Percentiles rank a stretch among this genome's conserved stretches.
phyloP scores from a whole-genome alignment of 2,888 invertebrate genomes.

The Hydroisotoma schaefferi region DNA sequence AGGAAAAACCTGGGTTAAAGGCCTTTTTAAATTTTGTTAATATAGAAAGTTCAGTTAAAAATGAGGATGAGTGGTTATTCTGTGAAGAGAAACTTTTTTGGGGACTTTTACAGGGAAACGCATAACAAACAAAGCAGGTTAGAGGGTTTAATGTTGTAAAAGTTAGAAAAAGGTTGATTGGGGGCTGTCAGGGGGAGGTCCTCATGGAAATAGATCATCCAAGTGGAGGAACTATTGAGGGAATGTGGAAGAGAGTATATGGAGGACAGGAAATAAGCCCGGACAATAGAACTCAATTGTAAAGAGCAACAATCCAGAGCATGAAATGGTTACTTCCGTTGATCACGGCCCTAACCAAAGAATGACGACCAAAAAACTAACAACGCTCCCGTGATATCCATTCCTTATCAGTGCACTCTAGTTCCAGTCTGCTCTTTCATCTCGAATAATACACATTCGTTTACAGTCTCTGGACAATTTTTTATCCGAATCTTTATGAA shows the following conservation, averaged over 20 bases:
- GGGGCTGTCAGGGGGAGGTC: no score
- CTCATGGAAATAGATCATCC: background rate
- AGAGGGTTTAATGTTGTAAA: background rate
- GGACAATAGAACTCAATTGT: constrained; percentile 12
- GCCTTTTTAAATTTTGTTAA: background rate
- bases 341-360: constrained; percentile 21
- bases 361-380: constrained; percentile 15
- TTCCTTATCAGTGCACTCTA: constrained; percentile 14
- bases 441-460: constrained; percentile 34
- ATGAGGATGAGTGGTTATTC: background rate
- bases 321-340: constrained; percentile 49
- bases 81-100: constrained; percentile 13
- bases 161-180: background rate
- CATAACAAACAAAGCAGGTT: background rate
- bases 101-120: background rate
- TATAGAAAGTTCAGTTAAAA: background rate
- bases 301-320: constrained; percentile 43
- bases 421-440: constrained; percentile 35
- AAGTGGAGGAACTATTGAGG: constrained; percentile 2
- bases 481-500: background rate
- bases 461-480: background rate
- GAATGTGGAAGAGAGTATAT: background rate
- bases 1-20: constrained; percentile 16
- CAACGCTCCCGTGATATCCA: constrained; percentile 32
- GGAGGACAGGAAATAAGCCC: constrained; percentile 13